Evolutionary conservation across 2,113 vertebrate species (phyloP), one percentile per base, ranked within the genome.

Genomic region (Mellivora capensis): DNA sequence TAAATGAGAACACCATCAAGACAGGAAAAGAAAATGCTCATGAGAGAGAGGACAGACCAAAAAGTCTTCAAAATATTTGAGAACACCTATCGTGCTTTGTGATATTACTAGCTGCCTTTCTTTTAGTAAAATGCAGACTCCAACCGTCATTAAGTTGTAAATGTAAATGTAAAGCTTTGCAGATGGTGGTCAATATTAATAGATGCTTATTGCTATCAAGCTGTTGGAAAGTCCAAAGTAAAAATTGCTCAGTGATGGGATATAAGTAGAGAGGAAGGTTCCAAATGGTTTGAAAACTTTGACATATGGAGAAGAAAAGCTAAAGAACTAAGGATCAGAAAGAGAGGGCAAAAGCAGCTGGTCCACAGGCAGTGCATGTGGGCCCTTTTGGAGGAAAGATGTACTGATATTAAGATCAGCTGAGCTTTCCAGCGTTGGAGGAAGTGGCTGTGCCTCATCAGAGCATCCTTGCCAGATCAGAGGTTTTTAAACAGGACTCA

Each of bases 141-240:
- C 34, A 89, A 15, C 25, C 5, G 29, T 76, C 21, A n/a, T 42
- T 76, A 44, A 72, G 23, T 54, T 83, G 52, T 74, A 83, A n/a
- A n/a, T n/a, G n/a, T n/a, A n/a, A n/a, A n/a, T 72, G 59, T 87
- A 97, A 93, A 93, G 27, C 25, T 93, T 72, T 77, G 84, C 47
- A 96, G n/a, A 82, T 81, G 59, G 17, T 95, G 31, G 13, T 88
- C 47, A 81, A n/a, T 77, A 86, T 71, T 91, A 84, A 76, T 52
- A 95, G n/a, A 49, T 79, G 52, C 13, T 92, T 87, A 91, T 42
- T 47, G 69, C 11, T 11, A 59, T 23, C 34, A 79, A 79, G 27
- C 7, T 93, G 61, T 87, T 90, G 20, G 31, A 80, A 94, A 79
- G 1, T 47, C 81, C 52, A 54, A 83, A 92, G 49, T 69, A 92